phyloP scores from a whole-genome alignment of 2,888 invertebrate genomes.

The Eulithis prunata region DNA sequence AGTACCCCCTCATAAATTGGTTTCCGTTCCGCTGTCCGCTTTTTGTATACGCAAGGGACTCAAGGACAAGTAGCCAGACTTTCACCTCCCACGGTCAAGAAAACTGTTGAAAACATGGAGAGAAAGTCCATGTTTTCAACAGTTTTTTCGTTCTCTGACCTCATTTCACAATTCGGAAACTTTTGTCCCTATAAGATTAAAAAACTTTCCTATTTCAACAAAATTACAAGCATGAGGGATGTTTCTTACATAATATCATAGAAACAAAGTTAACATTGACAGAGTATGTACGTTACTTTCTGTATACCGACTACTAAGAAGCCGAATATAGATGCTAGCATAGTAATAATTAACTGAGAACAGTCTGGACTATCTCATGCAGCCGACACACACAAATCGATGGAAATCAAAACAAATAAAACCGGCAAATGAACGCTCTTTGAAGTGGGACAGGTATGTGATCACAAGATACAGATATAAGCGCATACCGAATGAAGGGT shows the following conservation, averaged over 20 bases:
- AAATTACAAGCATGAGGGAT: not conserved
- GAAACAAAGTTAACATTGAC: too few relatives aligned
- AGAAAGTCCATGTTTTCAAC: slow-evolving; percentile 68
- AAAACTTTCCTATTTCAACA: not conserved
- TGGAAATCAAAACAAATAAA: slow-evolving; percentile 32
- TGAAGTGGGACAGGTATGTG: slow-evolving; percentile 44
- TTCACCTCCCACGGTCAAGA: slow-evolving; percentile 73
- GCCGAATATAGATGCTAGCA: not conserved
- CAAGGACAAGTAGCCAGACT: slow-evolving; percentile 71
- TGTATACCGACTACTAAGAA: not conserved
- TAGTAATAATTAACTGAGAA: not conserved
- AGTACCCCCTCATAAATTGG: slow-evolving; percentile 18
- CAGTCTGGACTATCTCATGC: slow-evolving; percentile 17
- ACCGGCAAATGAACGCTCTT: slow-evolving; percentile 34
- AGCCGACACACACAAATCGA: slow-evolving; percentile 21
- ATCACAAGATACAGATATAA: slow-evolving; percentile 60
- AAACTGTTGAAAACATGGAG: too few relatives aligned
- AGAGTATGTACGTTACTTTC: too few relatives aligned
- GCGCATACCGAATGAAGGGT: slow-evolving; percentile 57
- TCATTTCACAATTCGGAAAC: slow-evolving; percentile 44
- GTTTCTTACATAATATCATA: not conserved
- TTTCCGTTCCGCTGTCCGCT: slow-evolving; percentile 49
- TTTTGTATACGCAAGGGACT: slow-evolving; percentile 58
- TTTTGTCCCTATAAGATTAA: slow-evolving; percentile 23
- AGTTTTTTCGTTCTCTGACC: slow-evolving; percentile 59